These are phyloP conservation scores for Dynastes tityus DNA, from an alignment of 2,888 invertebrate genomes.

Conservation along the genomic window DNA sequence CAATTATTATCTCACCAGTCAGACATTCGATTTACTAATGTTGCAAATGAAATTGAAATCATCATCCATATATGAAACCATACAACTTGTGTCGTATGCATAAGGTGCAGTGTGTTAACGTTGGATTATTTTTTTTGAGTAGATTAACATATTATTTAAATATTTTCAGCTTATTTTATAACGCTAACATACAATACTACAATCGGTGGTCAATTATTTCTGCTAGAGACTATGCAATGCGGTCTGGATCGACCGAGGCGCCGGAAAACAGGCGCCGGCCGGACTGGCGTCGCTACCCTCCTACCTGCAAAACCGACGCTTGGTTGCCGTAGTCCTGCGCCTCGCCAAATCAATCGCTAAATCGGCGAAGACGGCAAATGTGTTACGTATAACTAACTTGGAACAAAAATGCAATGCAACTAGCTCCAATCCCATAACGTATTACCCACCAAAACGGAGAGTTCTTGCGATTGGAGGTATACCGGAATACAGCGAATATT, in stretches of 20 bases:
- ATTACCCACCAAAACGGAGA: not conserved
- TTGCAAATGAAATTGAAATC: too few relatives aligned
- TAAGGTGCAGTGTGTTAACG: too few relatives aligned
- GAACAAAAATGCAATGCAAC: not conserved
- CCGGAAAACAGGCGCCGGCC: slow-evolving; percentile 63
- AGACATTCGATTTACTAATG: too few relatives aligned
- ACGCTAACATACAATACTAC: too few relatives aligned
- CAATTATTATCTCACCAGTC: too few relatives aligned
- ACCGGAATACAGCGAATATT: not conserved
- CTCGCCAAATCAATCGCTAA: slow-evolving; percentile 34
- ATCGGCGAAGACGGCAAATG: not conserved
- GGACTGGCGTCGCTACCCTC: slow-evolving; percentile 61
- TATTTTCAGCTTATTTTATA: too few relatives aligned
- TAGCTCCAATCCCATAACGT: not conserved
- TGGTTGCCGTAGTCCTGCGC: slow-evolving; percentile 60
- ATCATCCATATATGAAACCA: too few relatives aligned
- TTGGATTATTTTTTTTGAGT: too few relatives aligned
- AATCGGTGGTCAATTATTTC: not conserved
- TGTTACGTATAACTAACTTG: not conserved
- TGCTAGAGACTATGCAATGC: slow-evolving; percentile 58
- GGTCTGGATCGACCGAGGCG: slow-evolving; percentile 65
- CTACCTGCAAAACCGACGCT: slow-evolving; percentile 61
- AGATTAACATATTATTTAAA: too few relatives aligned
- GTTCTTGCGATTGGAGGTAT: not conserved
- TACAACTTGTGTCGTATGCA: too few relatives aligned